Evolutionary conservation across 2,797 vertebrate species (phyloP), one percentile per base, ranked within the genome.

Genomic region (Sebastes vulpes): DNA sequence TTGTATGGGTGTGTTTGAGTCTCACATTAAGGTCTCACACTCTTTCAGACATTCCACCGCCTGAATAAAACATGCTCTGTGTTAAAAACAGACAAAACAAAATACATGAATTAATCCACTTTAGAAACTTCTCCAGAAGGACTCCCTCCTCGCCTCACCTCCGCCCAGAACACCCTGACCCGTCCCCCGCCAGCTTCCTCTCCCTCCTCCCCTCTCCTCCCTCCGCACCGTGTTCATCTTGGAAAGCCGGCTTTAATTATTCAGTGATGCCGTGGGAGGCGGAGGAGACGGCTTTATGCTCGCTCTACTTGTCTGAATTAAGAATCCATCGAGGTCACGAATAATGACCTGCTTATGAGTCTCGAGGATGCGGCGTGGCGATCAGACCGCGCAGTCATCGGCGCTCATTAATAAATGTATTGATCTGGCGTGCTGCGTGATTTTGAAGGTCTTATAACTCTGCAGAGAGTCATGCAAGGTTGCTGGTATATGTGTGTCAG

Each of bases 351-450:
- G 68, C 79, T 79, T n/a, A 48, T 74, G 63, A 79, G 67, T 56
- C 67, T 77, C 59, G 28, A 71, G 78, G 82, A 68, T 70, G 73
- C 77, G 14, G 56, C 5, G 61, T 9, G 71, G 64, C 5, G 25
- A 66, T 52, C 54, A 29, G 74, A 6, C 12, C 35, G 5, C 35
- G 10, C 65, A 16, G 32, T 70, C 65, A 58, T 80, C 65, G n/a
- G 65, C 54, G 26, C 72, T 77, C 65, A 68, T 84, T 82, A 74
- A 87, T 89, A 83, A 77, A 80, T 65, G 67, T 72, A 87, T 73
- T 65, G 80, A 85, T 87, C 72, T 54, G 60, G 5, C 6, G 8
- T 32, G 38, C 69, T 25, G 63, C 5, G 16, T 7, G 21, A 38
- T 64, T 28, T 9, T 61, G 48, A 83, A 81, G 65, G 71, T 42